Percentiles rank a stretch among this genome's conserved stretches.
These are phyloP conservation scores for Colletes latitarsis DNA, from an alignment of 1,140 invertebrate genomes.

Conservation along the genomic window DNA sequence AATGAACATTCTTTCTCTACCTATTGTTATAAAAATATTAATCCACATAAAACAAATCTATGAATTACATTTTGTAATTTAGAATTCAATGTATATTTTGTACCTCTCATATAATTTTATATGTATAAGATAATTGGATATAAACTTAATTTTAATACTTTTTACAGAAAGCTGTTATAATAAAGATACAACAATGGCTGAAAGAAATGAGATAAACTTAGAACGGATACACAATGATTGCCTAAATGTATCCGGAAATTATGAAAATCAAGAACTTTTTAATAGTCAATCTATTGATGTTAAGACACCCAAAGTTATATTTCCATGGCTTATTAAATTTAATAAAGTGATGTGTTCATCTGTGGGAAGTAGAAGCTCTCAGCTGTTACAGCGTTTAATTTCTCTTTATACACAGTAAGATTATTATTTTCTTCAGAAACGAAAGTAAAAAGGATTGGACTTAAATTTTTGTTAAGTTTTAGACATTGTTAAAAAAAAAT, in stretches of 20 bases:
- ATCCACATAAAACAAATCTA: neutral
- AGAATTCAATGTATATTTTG: neutral
- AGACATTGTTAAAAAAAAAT: too few species aligned
- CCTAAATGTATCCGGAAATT: conserved; percentile 13
- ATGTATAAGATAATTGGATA: neutral
- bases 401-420: conserved; percentile 67
- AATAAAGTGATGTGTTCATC: conserved; percentile 59
- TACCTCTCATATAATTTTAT: neutral
- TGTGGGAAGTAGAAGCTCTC: conserved; percentile 61
- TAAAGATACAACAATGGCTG: conserved; percentile 22
- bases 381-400: conserved; percentile 63
- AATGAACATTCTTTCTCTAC: neutral
- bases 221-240: conserved; percentile 19
- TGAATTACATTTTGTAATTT: neutral
- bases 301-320: conserved; percentile 45
- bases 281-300: conserved; percentile 6
- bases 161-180: conserved; percentile 32
- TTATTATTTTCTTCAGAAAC: neutral
- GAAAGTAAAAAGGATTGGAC: neutral
- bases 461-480: conserved; percentile 12
- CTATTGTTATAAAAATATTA: neutral
- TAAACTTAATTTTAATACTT: neutral
- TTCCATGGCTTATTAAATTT: conserved; percentile 70
- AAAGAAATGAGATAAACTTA: conserved; percentile 20
- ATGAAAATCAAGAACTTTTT: conserved; percentile 7